These are phyloP conservation scores for Todus mexicanus DNA, from an alignment of 2,797 vertebrate genomes.

Conservation along the genomic window DNA sequence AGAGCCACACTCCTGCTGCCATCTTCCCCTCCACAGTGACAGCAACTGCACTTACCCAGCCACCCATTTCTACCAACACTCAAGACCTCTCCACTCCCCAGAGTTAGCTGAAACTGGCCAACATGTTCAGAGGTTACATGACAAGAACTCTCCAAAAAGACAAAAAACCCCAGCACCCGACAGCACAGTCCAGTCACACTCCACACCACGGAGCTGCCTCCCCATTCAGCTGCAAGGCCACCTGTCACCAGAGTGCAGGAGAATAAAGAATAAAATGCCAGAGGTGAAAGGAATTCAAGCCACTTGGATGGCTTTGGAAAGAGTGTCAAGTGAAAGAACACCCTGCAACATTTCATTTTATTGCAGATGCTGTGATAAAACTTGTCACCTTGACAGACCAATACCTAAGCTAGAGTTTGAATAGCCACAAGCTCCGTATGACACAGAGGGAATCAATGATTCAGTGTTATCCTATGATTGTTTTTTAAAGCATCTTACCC, in stretches of 20 bases:
- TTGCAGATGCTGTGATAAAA: neutral
- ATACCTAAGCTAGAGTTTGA: neutral
- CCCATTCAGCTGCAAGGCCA: neutral
- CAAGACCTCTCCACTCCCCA: neutral
- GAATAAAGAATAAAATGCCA: neutral
- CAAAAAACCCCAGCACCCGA: neutral
- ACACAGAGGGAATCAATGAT: neutral
- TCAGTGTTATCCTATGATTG: neutral
- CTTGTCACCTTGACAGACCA: neutral
- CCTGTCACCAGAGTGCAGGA: rapidly evolving
- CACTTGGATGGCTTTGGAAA: neutral
- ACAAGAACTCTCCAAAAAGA: constrained; percentile 9
- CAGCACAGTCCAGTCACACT: neutral
- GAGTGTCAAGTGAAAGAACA: neutral
- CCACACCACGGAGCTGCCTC: neutral
- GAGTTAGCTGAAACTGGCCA: neutral
- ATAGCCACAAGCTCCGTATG: neutral
- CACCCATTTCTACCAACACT: neutral
- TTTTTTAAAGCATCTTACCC: neutral
- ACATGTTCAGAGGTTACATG: neutral
- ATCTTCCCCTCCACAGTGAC: neutral
- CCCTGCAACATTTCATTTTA: neutral
- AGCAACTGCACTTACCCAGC: neutral
- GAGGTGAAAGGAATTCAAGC: neutral
- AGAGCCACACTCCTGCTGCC: neutral